These are phyloP conservation scores for Nycticebus coucang DNA, from an alignment of 2,113 vertebrate genomes.

Conservation along the genomic window DNA sequence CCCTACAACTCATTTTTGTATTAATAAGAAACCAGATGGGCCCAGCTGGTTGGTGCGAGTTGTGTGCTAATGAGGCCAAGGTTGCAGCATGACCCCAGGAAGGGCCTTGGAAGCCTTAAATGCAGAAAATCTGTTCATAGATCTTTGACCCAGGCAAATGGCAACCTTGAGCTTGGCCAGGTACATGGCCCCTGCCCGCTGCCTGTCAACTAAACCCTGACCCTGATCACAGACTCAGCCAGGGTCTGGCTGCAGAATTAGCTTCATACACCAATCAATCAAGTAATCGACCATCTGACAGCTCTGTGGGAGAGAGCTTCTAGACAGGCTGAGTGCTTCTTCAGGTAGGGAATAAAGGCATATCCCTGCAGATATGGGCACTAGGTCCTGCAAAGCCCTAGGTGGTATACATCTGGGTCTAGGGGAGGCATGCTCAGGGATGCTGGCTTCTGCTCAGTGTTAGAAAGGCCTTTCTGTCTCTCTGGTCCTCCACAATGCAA, in stretches of 20 bases:
- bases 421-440: neutral
- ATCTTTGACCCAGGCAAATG: conserved; percentile 14
- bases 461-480: neutral
- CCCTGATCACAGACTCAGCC: neutral
- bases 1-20: neutral
- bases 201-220: neutral
- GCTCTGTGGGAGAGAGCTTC: neutral
- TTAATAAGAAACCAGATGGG: conserved; percentile 71
- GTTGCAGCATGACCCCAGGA: conserved; percentile 39
- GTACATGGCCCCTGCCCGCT: neutral
- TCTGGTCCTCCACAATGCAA: fast-evolving
- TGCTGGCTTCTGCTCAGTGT: neutral
- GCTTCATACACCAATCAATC: conserved; percentile 39
- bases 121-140: conserved; percentile 39
- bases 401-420: neutral
- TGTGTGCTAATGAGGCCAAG: conserved; percentile 48
- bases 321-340: neutral
- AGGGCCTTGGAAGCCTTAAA: conserved; percentile 2
- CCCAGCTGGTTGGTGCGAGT: conserved; percentile 48
- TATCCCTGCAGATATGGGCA: fast-evolving
- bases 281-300: conserved; percentile 53
- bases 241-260: conserved; percentile 33
- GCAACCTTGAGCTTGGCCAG: conserved; percentile 28
- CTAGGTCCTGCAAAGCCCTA: neutral
- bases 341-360: neutral